Base-by-base conservation (phyloP, 2,888 invertebrate species). In the Actias luna region DNA sequence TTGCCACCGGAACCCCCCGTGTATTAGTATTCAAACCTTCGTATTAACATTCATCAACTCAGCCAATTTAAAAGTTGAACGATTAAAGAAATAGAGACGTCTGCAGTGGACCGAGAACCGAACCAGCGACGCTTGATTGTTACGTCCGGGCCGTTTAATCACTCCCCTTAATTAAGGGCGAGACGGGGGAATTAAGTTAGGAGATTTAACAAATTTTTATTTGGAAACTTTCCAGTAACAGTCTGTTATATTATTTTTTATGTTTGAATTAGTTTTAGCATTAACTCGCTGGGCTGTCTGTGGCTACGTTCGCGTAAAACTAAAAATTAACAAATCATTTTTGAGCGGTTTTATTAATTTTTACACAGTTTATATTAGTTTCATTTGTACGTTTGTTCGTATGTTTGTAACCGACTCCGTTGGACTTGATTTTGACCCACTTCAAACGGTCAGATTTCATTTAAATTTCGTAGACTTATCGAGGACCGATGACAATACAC, bases 21-120 rank as follows among this genome's bases (percentile, higher is more conserved):
- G 42, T 58, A 62, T 62, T 42, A 62, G 39, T 42, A 42, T 42
- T n/a, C n/a, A n/a, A n/a, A n/a, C n/a, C n/a, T n/a, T n/a, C n/a
- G n/a, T n/a, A n/a, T n/a, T n/a, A n/a, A n/a, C 33, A 60, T 60
- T 58, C 61, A 62, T 58, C 22, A 31, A 62, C 36, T 29, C 8
- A 5, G 18, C 65, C 69, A 76, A 79, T 77, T 78, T 73, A 73
- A 78, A 82, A 83, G 74, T 76, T 72, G 64, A 64, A 68, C 70
- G 69, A 73, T 79, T 77, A 74, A 66, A 69, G 67, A 65, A 73
- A 69, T 71, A 67, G 70, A 74, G 72, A 69, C 75, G 73, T 69
- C 69, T 67, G 66, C 60, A 72, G 66, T 63, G 68, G 67, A 62
- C 71, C 67, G 73, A 72, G 76, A 73, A 59, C 75, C 69, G 74